These are phyloP conservation scores for Cynodonichthys magdalenae DNA, from an alignment of 2,797 vertebrate genomes.

Conservation along the genomic window DNA sequence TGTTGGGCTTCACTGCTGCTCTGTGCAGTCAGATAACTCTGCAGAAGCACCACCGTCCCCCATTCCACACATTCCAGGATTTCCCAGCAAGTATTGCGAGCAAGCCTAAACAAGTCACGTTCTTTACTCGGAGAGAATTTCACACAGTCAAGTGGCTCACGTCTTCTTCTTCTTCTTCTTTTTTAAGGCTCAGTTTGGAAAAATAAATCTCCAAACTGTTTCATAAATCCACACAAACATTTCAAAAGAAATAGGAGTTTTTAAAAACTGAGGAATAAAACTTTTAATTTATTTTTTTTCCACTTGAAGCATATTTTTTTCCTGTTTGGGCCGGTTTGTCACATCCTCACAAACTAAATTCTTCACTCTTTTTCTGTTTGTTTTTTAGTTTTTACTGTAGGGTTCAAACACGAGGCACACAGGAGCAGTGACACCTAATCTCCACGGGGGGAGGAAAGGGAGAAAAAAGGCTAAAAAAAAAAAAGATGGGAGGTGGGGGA, in stretches of 20 bases:
- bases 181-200: too few species aligned
- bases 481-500: conserved; percentile 19
- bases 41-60: conserved; percentile 79
- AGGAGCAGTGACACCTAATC: conserved; percentile 69
- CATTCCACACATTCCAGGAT: conserved; percentile 92
- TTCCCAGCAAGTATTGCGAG: conserved; percentile 89
- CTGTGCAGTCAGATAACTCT: conserved; percentile 74
- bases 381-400: conserved; percentile 26
- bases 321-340: too few species aligned
- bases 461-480: conserved; percentile 35
- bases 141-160: conserved; percentile 79
- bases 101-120: conserved; percentile 91
- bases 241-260: too few species aligned
- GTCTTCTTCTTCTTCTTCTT: conserved; percentile 12
- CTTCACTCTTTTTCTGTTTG: conserved; percentile 26
- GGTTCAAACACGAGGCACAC: conserved; percentile 60
- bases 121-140: conserved; percentile 84
- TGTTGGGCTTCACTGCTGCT: conserved; percentile 70
- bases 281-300: conserved; percentile 32
- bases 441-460: conserved; percentile 48
- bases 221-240: too few species aligned
- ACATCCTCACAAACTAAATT: conserved; percentile 71
- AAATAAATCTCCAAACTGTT: too few species aligned
- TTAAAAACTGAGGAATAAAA: too few species aligned
- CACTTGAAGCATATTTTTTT: too few species aligned